Evolutionary conservation across 2,113 vertebrate species (phyloP).

Genomic region (Butorides virescens): DNA sequence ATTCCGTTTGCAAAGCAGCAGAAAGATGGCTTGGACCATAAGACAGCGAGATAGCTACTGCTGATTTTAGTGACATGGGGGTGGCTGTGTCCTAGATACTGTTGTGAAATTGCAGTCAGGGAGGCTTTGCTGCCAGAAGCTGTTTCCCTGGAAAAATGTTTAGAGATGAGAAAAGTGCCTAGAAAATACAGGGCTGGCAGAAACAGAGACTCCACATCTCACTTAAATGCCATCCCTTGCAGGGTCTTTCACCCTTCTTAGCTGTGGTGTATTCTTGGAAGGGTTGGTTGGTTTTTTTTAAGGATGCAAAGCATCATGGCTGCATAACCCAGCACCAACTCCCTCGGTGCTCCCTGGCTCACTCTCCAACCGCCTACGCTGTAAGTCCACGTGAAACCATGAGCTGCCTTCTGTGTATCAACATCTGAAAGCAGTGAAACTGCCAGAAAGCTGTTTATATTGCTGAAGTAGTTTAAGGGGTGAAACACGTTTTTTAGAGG

Average conservation of each 20-base stretch:
- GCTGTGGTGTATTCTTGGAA: not conserved
- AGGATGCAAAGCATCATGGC: not conserved
- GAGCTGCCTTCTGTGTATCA: not conserved
- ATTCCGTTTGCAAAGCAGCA: not conserved
- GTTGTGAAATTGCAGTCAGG: not conserved
- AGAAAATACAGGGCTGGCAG: not conserved
- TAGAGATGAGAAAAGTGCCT: not conserved
- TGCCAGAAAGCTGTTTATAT: not conserved
- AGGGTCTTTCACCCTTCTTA: not conserved
- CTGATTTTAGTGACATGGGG: not conserved
- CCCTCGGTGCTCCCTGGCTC: not conserved
- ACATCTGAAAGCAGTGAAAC: not conserved
- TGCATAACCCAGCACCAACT: not conserved
- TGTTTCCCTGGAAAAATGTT: not conserved
- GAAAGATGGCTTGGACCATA: not conserved
- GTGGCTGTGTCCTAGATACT: not conserved
- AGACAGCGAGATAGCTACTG: not conserved
- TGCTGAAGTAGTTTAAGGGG: not conserved
- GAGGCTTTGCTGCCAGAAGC: not conserved
- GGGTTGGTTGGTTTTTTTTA: not conserved
- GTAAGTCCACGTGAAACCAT: not conserved
- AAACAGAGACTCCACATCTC: not conserved
- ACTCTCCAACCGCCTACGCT: accelerated
- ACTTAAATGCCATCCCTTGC: not conserved
- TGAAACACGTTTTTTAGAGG: not conserved